Evolutionary conservation across 1,140 invertebrate genomes (phyloP).

Genomic region (Drosophila micromelanica): DNA sequence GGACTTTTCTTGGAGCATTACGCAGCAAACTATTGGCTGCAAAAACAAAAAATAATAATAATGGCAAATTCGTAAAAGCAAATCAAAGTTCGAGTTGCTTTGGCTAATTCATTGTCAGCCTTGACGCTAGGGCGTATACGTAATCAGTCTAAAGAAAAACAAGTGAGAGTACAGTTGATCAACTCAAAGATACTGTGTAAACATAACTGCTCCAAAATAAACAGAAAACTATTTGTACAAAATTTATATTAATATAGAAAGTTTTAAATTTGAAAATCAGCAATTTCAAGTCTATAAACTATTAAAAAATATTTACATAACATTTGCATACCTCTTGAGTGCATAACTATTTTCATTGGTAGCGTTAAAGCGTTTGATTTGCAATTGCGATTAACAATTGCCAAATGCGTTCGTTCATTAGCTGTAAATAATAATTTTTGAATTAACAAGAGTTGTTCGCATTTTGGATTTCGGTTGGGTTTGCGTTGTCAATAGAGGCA

Average conservation of each 20-base stretch:
- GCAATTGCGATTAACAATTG: slow-evolving; percentile 18
- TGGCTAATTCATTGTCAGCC: slow-evolving; percentile 51
- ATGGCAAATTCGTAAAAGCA: slow-evolving; percentile 32
- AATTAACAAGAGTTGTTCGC: slow-evolving; percentile 17
- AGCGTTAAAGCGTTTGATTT: background rate
- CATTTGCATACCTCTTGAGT: slow-evolving; percentile 5
- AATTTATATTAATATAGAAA: too few species aligned
- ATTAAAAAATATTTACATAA: background rate
- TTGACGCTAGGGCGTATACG: slow-evolving; percentile 65
- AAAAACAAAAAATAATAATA: background rate
- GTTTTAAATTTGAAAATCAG: too few species aligned
- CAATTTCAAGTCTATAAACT: too few species aligned
- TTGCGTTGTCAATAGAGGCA: slow-evolving; percentile 61
- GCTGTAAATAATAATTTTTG: slow-evolving; percentile 10
- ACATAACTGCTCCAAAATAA: background rate
- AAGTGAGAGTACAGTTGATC: background rate
- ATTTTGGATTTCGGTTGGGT: slow-evolving; percentile 34
- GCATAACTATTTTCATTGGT: background rate
- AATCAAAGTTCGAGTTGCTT: slow-evolving; percentile 30
- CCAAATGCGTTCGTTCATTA: slow-evolving; percentile 27
- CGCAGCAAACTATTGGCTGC: slow-evolving; percentile 12
- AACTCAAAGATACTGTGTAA: background rate
- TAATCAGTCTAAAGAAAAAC: slow-evolving; percentile 34
- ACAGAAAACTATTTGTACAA: too few species aligned
- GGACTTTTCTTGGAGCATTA: slow-evolving; percentile 35